Percentiles rank a stretch among this genome's conserved stretches.
Evolutionary conservation across 2,888 invertebrate genomes (phyloP).

Genomic region (Epinotia bilunana): DNA sequence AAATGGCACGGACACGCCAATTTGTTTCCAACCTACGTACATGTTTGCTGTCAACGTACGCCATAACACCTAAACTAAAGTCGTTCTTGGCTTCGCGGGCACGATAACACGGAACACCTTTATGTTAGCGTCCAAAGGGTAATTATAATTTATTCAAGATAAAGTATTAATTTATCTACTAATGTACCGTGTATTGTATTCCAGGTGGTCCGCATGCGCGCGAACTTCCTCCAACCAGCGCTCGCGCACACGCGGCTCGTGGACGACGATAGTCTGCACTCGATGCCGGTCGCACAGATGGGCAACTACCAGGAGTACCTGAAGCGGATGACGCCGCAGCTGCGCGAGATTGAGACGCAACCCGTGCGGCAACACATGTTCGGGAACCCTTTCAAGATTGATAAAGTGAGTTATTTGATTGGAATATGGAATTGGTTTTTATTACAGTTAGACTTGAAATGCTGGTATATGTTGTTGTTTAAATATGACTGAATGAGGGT

Average conservation of each 20-base stretch:
- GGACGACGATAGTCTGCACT: constrained; percentile 97
- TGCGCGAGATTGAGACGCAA: constrained; percentile 97
- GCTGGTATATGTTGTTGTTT: too few relatives aligned
- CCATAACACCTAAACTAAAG: too few relatives aligned
- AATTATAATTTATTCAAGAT: too few relatives aligned
- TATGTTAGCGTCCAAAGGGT: too few relatives aligned
- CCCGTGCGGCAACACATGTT: constrained; percentile 99
- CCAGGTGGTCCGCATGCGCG: constrained; percentile 94
- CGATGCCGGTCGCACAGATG: constrained; percentile 98
- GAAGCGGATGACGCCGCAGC: constrained; percentile 95
- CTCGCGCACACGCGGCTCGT: constrained; percentile 89
- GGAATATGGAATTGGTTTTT: not conserved
- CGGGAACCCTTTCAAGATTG: constrained; percentile 99
- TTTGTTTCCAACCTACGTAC: too few relatives aligned
- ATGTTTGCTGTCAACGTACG: too few relatives aligned
- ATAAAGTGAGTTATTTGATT: constrained; percentile 87
- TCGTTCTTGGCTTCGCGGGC: too few relatives aligned
- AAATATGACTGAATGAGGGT: too few relatives aligned
- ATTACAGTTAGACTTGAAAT: too few relatives aligned
- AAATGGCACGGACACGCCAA: too few relatives aligned
- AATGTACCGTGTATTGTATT: constrained; percentile 44
- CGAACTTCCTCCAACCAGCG: constrained; percentile 94
- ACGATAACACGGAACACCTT: too few relatives aligned
- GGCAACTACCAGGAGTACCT: constrained; percentile 99
- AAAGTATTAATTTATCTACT: not conserved